These are phyloP conservation scores for Clamator glandarius DNA, from an alignment of 2,797 vertebrate species.

Conservation along the genomic window DNA sequence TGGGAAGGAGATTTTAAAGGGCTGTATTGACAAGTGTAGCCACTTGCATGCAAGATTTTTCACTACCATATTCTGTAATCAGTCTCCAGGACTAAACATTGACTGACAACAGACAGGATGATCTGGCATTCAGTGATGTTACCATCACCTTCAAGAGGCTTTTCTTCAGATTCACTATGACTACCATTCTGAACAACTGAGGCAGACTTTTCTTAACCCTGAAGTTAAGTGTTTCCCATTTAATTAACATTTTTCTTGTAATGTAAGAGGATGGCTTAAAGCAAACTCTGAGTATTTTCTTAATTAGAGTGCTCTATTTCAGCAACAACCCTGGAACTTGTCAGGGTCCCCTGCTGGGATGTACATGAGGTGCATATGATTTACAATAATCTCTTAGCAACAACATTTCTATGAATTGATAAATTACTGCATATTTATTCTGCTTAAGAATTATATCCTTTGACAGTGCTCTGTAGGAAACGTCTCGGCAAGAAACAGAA, in stretches of 20 bases:
- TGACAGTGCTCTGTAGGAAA: neutral
- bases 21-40: neutral
- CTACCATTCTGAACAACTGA: neutral
- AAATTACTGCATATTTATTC: constrained; percentile 9
- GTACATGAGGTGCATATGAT: neutral
- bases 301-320: constrained; percentile 35
- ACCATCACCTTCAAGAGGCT: neutral
- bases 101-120: neutral
- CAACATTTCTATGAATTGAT: constrained; percentile 7
- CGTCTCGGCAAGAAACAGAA: neutral
- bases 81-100: neutral
- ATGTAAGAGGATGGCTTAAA: neutral
- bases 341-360: neutral
- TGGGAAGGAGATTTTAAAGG: neutral
- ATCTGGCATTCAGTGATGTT: neutral
- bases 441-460: constrained; percentile 17
- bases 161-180: neutral
- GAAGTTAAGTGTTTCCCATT: constrained; percentile 12
- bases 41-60: neutral
- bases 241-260: neutral
- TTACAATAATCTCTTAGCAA: constrained; percentile 30
- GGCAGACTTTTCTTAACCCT: neutral
- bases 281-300: constrained; percentile 17
- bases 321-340: constrained; percentile 4
- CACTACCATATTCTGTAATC: neutral